These are phyloP conservation scores for Champsocephalus esox DNA, from an alignment of 2,797 vertebrate genomes.

Conservation along the genomic window DNA sequence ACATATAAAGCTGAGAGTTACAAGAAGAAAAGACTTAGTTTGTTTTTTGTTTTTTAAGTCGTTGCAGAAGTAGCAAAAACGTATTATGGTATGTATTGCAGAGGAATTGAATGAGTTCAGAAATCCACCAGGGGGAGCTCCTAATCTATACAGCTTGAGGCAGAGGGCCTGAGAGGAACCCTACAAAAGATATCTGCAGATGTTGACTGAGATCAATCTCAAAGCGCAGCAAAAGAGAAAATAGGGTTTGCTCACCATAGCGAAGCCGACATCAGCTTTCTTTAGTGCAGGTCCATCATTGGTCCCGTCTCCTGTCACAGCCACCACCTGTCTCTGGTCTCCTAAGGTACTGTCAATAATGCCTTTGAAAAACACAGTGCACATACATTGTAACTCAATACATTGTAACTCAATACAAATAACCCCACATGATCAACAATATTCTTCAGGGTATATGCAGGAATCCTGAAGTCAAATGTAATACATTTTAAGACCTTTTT, in stretches of 20 bases:
- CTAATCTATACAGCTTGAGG: constrained; percentile 51
- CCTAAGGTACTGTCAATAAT: constrained; percentile 97
- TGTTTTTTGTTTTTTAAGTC: neutral
- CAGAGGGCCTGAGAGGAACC: constrained; percentile 25
- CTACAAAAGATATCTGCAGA: constrained; percentile 54
- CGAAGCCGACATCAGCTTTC: constrained; percentile 98
- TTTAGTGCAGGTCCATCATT: constrained; percentile 98
- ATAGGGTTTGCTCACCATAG: constrained; percentile 89
- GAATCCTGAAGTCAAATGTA: too few species aligned
- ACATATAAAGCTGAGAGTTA: neutral
- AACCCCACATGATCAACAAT: neutral
- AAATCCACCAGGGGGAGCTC: constrained; percentile 74
- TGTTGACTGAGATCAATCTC: constrained; percentile 41
- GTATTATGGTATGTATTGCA: constrained; percentile 4
- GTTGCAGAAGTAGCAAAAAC: neutral
- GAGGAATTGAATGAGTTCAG: constrained; percentile 13
- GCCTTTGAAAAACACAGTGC: constrained; percentile 80
- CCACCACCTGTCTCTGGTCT: constrained; percentile 97
- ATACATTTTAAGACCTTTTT: too few species aligned
- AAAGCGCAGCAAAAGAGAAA: constrained; percentile 12
- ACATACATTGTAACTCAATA: neutral
- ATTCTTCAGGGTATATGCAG: neutral
- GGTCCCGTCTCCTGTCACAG: constrained; percentile 97
- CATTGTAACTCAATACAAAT: constrained; percentile 1
- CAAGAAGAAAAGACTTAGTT: neutral